Evolutionary conservation across 2,888 invertebrate species (phyloP).

Genomic region (Griposia aprilina): DNA sequence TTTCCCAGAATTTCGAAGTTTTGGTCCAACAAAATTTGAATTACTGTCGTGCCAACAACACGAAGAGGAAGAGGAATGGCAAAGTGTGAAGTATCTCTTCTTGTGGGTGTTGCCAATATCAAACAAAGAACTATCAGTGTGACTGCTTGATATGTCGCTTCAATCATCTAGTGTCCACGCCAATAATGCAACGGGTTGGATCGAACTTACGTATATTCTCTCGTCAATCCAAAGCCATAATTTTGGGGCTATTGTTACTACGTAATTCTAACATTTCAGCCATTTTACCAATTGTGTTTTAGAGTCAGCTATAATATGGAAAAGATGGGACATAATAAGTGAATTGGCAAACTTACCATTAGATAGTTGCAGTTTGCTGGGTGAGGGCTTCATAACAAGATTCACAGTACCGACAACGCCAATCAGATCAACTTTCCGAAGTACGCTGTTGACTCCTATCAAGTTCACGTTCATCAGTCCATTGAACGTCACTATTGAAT

Average conservation of each 20-base stretch:
- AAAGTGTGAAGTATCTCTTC: background rate
- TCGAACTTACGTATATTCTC: background rate
- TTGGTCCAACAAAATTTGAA: no score
- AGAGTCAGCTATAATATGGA: background rate
- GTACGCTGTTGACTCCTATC: conserved; percentile 77
- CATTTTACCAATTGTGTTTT: background rate
- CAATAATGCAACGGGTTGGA: no score
- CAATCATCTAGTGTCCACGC: background rate
- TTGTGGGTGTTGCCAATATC: background rate
- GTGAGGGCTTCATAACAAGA: conserved; percentile 72
- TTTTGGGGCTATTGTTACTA: background rate
- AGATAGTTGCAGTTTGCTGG: conserved; percentile 74
- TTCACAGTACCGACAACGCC: conserved; percentile 80
- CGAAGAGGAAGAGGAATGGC: background rate
- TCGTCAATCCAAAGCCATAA: background rate
- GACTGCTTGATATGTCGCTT: background rate
- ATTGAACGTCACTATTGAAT: conserved; percentile 72
- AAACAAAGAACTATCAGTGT: background rate
- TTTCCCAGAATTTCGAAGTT: background rate
- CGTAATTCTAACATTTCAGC: background rate
- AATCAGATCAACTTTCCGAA: conserved; percentile 80
- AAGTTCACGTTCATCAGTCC: conserved; percentile 81
- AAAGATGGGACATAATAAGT: background rate
- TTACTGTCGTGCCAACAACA: background rate
- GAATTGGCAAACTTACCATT: conserved; percentile 74